Percentiles rank a stretch among this genome's conserved stretches.
These are phyloP conservation scores for Pelvicachromis taeniatus DNA, from an alignment of 2,113 vertebrate species.

Conservation along the genomic window DNA sequence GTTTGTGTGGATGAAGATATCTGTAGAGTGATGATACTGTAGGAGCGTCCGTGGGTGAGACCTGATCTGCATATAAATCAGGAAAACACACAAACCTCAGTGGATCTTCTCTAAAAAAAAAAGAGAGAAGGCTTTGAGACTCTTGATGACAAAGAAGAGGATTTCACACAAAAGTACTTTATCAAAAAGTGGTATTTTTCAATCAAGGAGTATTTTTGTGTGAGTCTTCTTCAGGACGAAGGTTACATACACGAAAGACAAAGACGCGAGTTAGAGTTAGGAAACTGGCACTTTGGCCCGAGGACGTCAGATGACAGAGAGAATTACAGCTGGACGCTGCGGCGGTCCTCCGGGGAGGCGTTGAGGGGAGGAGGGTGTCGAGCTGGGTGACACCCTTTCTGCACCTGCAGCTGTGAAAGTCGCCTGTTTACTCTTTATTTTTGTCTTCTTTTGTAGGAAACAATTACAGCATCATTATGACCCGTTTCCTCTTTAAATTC, in stretches of 20 bases:
- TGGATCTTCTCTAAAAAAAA: background rate
- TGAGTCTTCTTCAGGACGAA: background rate
- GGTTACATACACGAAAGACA: constrained; percentile 18
- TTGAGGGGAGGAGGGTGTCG: constrained; percentile 43
- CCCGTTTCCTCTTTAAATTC: background rate
- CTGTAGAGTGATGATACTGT: constrained; percentile 11
- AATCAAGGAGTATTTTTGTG: background rate
- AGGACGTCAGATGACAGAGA: background rate
- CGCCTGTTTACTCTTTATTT: constrained; percentile 55
- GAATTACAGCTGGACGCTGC: background rate
- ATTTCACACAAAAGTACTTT: background rate
- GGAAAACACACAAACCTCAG: constrained; percentile 25
- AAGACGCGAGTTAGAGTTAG: constrained; percentile 3
- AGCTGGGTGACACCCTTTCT: constrained; percentile 66
- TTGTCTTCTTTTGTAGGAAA: background rate
- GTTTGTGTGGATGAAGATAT: constrained; percentile 69
- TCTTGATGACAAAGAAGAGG: background rate
- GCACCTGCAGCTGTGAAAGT: constrained; percentile 85
- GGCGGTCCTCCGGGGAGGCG: background rate
- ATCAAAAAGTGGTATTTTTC: constrained; percentile 3
- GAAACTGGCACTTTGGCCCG: background rate
- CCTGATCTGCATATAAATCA: constrained; percentile 45
- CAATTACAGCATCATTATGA: background rate
- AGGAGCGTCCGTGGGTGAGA: constrained; percentile 13
- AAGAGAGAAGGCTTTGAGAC: background rate